Evolutionary conservation across 92 coral and sea anemone genomes (phyloP).

Genomic region (Epizoanthus stellaris): DNA sequence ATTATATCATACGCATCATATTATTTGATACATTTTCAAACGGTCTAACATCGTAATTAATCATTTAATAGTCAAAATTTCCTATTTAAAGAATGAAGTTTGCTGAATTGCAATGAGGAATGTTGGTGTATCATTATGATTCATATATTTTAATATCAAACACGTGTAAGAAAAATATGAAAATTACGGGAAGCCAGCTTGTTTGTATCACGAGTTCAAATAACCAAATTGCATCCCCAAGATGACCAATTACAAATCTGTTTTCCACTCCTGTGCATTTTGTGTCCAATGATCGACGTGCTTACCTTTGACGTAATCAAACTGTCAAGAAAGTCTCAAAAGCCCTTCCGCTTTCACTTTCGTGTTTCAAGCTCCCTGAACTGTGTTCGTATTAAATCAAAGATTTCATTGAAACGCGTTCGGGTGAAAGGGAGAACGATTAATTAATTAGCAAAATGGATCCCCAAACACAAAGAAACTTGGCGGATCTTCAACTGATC

Average conservation of each 20-base stretch:
- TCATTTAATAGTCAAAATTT: no score
- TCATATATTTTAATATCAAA: no score
- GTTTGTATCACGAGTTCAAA: no score
- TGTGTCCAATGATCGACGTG: neutral
- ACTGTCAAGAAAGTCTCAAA: neutral
- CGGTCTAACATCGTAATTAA: no score
- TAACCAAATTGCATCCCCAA: neutral
- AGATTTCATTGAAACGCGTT: slow-evolving; percentile 2
- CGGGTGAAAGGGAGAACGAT: slow-evolving; percentile 5
- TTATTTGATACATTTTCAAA: no score
- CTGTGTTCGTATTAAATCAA: slow-evolving; percentile 17
- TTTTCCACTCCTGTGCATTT: neutral
- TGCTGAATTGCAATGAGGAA: no score
- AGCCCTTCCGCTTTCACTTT: slow-evolving; percentile 19
- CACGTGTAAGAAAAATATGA: no score
- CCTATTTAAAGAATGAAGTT: no score
- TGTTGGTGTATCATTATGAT: no score
- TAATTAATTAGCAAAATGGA: neutral
- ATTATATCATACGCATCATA: no score
- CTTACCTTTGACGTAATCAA: slow-evolving; percentile 20
- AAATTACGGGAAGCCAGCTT: no score
- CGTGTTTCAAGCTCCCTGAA: slow-evolving; percentile 7
- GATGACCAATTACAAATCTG: neutral
- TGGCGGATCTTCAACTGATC: no score
- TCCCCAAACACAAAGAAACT: neutral